Percentiles rank a stretch among this genome's conserved stretches.
These are phyloP conservation scores for Sabatieria punctata DNA, from an alignment of 2,888 invertebrate species.

Conservation along the genomic window DNA sequence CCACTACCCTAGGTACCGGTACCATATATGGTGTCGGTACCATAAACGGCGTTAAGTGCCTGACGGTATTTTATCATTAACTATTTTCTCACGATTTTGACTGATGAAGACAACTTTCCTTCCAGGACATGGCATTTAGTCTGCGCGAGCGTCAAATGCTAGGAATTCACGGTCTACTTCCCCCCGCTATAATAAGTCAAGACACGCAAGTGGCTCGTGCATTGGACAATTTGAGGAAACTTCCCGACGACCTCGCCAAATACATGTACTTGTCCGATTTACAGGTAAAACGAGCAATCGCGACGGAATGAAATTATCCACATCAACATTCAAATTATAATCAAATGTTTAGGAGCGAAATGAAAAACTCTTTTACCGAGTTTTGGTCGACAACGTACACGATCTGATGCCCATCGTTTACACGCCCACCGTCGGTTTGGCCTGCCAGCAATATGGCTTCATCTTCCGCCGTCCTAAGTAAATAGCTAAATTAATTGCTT, in stretches of 20 bases:
- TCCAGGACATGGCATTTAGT: constrained; percentile 83
- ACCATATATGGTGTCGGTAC: too few relatives aligned
- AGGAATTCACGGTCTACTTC: constrained; percentile 86
- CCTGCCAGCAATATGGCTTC: constrained; percentile 89
- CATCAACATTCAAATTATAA: too few relatives aligned
- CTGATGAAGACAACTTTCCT: too few relatives aligned
- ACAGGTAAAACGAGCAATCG: too few relatives aligned
- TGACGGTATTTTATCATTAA: too few relatives aligned
- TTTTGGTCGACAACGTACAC: constrained; percentile 66
- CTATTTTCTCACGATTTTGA: too few relatives aligned
- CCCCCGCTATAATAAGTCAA: constrained; percentile 67
- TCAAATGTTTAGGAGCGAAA: constrained; percentile 57
- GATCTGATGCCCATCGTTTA: constrained; percentile 96
- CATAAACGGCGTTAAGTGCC: too few relatives aligned
- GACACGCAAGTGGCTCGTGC: too few relatives aligned
- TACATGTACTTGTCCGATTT: constrained; percentile 82
- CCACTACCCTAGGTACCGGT: too few relatives aligned
- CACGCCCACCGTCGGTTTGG: constrained; percentile 90
- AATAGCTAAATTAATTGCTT: too few relatives aligned
- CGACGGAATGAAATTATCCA: too few relatives aligned
- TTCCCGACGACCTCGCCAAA: constrained; percentile 76
- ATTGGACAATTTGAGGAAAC: constrained; percentile 59
- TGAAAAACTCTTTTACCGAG: constrained; percentile 81
- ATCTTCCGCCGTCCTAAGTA: constrained; percentile 60
- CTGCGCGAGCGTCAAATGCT: constrained; percentile 78